These are phyloP conservation scores for Baccha elongata DNA, from an alignment of 2,888 invertebrate genomes.

Conservation along the genomic window DNA sequence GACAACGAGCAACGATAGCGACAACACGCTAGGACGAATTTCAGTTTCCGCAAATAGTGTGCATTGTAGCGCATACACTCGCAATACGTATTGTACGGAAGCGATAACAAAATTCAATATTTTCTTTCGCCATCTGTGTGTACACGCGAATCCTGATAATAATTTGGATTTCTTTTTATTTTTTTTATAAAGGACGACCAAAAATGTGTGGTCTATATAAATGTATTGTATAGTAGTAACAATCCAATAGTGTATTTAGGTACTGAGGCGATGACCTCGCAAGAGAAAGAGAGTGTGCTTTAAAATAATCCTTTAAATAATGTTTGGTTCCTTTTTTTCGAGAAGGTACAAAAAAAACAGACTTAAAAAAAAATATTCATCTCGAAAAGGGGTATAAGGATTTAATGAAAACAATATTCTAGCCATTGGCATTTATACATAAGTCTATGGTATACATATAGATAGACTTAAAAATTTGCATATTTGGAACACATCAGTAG, in stretches of 20 bases:
- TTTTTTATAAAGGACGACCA: constrained; percentile 19
- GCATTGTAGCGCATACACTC: constrained; percentile 53
- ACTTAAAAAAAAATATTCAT: neutral
- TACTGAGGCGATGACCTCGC: constrained; percentile 34
- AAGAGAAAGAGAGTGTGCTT: constrained; percentile 4
- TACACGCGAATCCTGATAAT: constrained; percentile 52
- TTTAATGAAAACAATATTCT: constrained; percentile 44
- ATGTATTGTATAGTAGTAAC: neutral
- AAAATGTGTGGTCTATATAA: neutral
- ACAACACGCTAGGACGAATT: constrained; percentile 29
- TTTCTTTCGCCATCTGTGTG: constrained; percentile 62
- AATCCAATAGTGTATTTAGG: neutral
- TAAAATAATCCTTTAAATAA: constrained; percentile 45
- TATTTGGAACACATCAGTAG: constrained; percentile 37
- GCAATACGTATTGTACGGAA: constrained; percentile 51
- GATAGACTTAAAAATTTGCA: constrained; percentile 47
- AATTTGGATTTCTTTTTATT: constrained; percentile 47
- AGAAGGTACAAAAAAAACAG: constrained; percentile 6
- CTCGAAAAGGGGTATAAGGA: constrained; percentile 6
- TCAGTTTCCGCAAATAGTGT: constrained; percentile 57
- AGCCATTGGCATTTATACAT: constrained; percentile 44
- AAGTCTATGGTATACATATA: neutral
- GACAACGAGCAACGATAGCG: neutral
- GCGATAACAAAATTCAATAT: constrained; percentile 66
- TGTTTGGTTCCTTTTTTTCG: constrained; percentile 6